These are phyloP conservation scores for Drosophila biarmipes DNA, from an alignment of 1,140 invertebrate genomes.

Conservation along the genomic window DNA sequence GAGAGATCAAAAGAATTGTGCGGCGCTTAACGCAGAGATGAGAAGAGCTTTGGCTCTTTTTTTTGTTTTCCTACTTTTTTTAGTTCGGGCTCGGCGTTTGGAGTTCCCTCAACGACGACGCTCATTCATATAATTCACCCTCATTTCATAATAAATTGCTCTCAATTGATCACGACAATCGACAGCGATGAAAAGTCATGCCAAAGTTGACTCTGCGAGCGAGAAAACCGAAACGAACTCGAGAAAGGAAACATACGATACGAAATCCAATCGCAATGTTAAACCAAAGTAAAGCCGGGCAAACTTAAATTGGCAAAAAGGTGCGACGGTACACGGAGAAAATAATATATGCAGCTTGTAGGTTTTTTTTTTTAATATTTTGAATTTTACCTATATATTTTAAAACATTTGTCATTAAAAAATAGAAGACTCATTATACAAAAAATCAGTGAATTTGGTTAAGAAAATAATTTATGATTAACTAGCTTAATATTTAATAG, in stretches of 20 bases:
- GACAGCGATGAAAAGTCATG: slow-evolving; percentile 84
- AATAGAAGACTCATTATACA: too few species aligned
- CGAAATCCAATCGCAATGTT: slow-evolving; percentile 44
- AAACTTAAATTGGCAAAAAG: slow-evolving; percentile 72
- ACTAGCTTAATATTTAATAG: too few species aligned
- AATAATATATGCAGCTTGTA: too few species aligned
- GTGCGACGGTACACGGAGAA: slow-evolving; percentile 34
- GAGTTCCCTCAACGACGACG: slow-evolving; percentile 59
- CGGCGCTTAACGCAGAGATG: slow-evolving; percentile 66
- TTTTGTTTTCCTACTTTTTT: slow-evolving; percentile 6
- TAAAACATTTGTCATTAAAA: too few species aligned
- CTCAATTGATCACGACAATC: slow-evolving; percentile 85
- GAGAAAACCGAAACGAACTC: slow-evolving; percentile 64
- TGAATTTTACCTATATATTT: too few species aligned
- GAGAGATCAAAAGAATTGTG: slow-evolving; percentile 82
- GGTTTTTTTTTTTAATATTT: too few species aligned
- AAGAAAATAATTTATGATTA: too few species aligned
- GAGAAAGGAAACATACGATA: slow-evolving; percentile 56
- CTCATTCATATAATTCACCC: slow-evolving; percentile 85
- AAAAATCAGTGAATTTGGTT: too few species aligned
- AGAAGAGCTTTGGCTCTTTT: slow-evolving; percentile 28
- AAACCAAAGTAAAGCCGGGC: slow-evolving; percentile 38
- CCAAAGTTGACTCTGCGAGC: slow-evolving; percentile 75
- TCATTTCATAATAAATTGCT: slow-evolving; percentile 85
- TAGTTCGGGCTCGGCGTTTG: slow-evolving; percentile 20